These are phyloP conservation scores for Zingel zingel DNA, from an alignment of 2,113 vertebrate species.

Conservation along the genomic window DNA sequence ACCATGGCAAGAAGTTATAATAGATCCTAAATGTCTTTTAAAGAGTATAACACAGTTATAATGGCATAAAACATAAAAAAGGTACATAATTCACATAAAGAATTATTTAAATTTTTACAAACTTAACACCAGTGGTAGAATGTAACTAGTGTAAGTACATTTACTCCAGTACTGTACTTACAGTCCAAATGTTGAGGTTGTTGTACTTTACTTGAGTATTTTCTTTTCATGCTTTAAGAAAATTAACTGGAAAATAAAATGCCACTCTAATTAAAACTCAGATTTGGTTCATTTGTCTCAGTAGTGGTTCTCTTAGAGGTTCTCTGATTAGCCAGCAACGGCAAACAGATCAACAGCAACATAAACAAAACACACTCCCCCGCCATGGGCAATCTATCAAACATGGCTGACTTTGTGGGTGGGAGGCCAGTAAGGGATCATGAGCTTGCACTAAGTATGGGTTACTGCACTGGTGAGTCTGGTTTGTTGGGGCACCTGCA, in stretches of 20 bases:
- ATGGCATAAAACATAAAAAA: no score
- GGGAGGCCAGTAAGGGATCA: constrained; percentile 13
- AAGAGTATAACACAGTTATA: no score
- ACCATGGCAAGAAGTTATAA: no score
- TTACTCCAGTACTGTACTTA: no score
- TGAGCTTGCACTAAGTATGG: not conserved
- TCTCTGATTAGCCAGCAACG: constrained; percentile 31
- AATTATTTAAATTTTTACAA: no score
- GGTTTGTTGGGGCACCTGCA: constrained; percentile 11
- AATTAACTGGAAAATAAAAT: constrained; percentile 27
- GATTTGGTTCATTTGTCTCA: constrained; percentile 24
- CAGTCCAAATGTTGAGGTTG: no score
- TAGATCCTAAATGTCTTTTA: no score
- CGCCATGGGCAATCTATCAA: constrained; percentile 9
- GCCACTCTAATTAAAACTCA: constrained; percentile 6
- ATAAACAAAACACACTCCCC: not conserved
- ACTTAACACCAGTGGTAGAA: no score
- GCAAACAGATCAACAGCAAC: constrained; percentile 25
- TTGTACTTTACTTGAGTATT: no score
- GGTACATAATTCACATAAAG: no score
- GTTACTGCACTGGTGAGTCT: not conserved
- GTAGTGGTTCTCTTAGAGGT: constrained; percentile 16
- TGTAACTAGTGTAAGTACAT: no score
- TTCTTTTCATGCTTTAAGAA: not conserved
- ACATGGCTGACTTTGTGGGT: not conserved